Evolutionary conservation across 2,113 vertebrate species (phyloP), one percentile per base, ranked within the genome.

Genomic region (Pterocles orientalis): DNA sequence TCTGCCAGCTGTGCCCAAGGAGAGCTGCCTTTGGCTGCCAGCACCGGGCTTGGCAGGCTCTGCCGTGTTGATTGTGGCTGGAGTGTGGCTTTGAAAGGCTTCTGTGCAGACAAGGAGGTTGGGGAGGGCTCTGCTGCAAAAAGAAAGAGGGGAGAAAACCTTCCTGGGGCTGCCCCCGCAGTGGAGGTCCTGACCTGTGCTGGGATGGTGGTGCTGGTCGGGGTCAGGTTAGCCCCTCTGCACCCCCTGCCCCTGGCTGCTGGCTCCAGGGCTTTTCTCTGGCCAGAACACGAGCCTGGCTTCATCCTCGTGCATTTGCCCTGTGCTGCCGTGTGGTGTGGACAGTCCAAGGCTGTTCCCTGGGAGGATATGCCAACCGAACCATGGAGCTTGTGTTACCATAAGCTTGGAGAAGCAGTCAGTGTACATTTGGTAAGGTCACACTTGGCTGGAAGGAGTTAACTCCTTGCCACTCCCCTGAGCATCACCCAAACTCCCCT

Each of bases 291-390:
- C 0, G 1, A 77, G 23, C 34, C 43, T 86, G 39, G 26, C 29
- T 84, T 61, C 8, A 2, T 48, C 39, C 54, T 34, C 21, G 0
- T 26, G 62, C 8, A 10, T 80, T 91, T 95, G 31, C 10, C 12
- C 41, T 0, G 0, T 69, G 45, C 33, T 68, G 21, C 33, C 1
- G 1, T 72, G 21, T 48, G 3, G 0, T 0, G 0, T 25, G 34
- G 47, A 23, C 0, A 4, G 31, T 56, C 66, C 0, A 0, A 3
- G 9, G 31, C 8, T 43, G 60, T 34, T 57, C 47, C 20, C 51
- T 61, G 51, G 26, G 41, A 82, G 24, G n/a, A 50, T 75, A 26
- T 14, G 81, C 47, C 2, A 5, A 34, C 41, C 6, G 1, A 66
- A 31, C 31, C 2, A 0, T 0, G 0, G 50, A 56, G 34, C 9